Evolutionary conservation across 2,797 vertebrate species (phyloP).

Genomic region (Limosa lapponica): DNA sequence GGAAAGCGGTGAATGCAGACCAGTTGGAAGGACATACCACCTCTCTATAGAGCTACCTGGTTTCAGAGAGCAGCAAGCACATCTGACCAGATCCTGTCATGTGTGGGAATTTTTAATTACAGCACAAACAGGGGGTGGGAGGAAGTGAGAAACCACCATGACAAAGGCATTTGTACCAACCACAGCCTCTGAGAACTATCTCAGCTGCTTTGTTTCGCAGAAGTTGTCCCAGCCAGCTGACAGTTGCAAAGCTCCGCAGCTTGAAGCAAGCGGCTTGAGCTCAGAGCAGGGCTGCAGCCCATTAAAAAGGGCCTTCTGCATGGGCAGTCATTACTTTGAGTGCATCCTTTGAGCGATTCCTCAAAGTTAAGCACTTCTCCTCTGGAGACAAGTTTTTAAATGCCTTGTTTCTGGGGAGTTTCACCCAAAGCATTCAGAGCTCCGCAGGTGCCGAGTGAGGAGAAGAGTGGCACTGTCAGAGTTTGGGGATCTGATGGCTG

Average conservation of each 20-base stretch:
- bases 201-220: background rate
- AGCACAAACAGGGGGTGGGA: background rate
- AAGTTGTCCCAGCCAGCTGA: too few species aligned
- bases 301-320: accelerated
- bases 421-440: accelerated
- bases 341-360: background rate
- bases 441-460: background rate
- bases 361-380: background rate
- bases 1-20: background rate
- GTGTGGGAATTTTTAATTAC: background rate
- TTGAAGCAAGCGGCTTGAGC: background rate
- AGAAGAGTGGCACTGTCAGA: background rate
- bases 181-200: background rate
- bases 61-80: background rate
- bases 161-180: background rate
- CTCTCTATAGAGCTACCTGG: background rate
- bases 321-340: background rate
- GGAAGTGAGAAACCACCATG: background rate
- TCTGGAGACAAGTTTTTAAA: background rate
- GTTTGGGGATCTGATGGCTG: accelerated
- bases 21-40: background rate
- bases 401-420: background rate
- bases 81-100: background rate
- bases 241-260: background rate
- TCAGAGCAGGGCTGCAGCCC: background rate